These are phyloP conservation scores for Nixonia krombeini DNA, from an alignment of 1,140 invertebrate genomes.

Conservation along the genomic window DNA sequence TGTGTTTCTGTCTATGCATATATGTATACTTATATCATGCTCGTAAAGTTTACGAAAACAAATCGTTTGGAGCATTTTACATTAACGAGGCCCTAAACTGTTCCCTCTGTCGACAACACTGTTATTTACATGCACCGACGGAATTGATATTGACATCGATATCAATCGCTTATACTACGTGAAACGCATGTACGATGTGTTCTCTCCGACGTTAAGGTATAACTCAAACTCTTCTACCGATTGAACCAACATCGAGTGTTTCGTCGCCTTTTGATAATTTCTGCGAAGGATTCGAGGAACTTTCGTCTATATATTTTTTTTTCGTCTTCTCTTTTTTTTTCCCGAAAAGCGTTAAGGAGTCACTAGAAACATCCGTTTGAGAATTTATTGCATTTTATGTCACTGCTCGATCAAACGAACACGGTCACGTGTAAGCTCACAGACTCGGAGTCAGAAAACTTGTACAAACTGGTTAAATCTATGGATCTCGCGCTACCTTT, in stretches of 20 bases:
- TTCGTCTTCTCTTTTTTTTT: conserved; percentile 40
- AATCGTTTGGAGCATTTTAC: conserved; percentile 35
- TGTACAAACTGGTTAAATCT: conserved; percentile 6
- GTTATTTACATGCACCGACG: conserved; percentile 31
- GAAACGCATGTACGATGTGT: conserved; percentile 20
- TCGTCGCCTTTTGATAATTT: conserved; percentile 23
- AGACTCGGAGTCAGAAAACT: conserved; percentile 7
- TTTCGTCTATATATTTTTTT: too few relatives aligned
- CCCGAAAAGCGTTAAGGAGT: conserved; percentile 39
- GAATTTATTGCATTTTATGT: conserved; percentile 33
- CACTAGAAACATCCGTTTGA: neutral
- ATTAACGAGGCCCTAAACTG: conserved; percentile 30
- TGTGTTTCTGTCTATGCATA: conserved; percentile 21
- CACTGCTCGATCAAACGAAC: conserved; percentile 14
- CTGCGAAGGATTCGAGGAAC: conserved; percentile 45
- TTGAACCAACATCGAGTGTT: conserved; percentile 20
- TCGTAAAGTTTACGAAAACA: conserved; percentile 31
- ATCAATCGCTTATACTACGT: conserved; percentile 35
- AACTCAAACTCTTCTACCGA: conserved; percentile 36
- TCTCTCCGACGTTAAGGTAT: conserved; percentile 26
- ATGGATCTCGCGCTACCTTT: neutral
- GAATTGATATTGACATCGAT: conserved; percentile 48
- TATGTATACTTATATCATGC: conserved; percentile 13
- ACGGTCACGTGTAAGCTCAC: conserved; percentile 18
- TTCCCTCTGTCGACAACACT: conserved; percentile 18